Evolutionary conservation across 2,888 invertebrate genomes (phyloP), one percentile per base, ranked within the genome.

Genomic region (Pemphredon lugubris): DNA sequence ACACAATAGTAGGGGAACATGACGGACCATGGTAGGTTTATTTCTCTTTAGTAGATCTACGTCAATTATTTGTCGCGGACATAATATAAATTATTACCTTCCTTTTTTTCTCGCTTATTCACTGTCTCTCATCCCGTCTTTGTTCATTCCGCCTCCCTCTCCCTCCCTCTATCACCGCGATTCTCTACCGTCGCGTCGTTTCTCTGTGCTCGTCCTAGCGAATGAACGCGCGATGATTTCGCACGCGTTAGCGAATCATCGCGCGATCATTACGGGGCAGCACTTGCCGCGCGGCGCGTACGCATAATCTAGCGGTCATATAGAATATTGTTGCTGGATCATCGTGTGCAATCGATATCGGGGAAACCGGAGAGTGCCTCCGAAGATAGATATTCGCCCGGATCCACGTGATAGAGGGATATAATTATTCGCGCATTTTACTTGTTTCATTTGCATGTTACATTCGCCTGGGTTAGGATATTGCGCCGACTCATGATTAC

Each of bases 191-290:
- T 11, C 40, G 14, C 37, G 21, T 50, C 44, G n/a, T 32, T 47
- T 40, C 30, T 53, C 40, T 37, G 11, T 3, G 20, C 47, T 60
- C 37, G 42, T 39, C 7, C 47, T 2, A 16, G 23, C 32, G 51
- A 34, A 39, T 30, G 55, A 40, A 30, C 20, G 54, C 26, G 42
- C 40, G 58, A 72, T 69, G 66, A 77, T 70, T 74, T 67, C 58
- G 64, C 65, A 65, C 59, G 34, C 68, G 69, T 66, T 32, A 53
- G 65, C 82, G 67, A 82, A 82, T 68, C 79, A 79, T 82, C 74
- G 61, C 45, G 34, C 34, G 50, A 66, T 74, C 74, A 71, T 79
- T 79, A 80, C 51, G 63, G n/a, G 11, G 50, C 59, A 30, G 40
- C 55, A 11, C 47, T 55, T 16, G 26, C 47, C 6, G 18, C 1